A percentile compares a stretch with the other conserved stretches of the same genome.
Evolutionary conservation across 1,140 invertebrate genomes (phyloP).

Genomic region (Chironomus tepperi): DNA sequence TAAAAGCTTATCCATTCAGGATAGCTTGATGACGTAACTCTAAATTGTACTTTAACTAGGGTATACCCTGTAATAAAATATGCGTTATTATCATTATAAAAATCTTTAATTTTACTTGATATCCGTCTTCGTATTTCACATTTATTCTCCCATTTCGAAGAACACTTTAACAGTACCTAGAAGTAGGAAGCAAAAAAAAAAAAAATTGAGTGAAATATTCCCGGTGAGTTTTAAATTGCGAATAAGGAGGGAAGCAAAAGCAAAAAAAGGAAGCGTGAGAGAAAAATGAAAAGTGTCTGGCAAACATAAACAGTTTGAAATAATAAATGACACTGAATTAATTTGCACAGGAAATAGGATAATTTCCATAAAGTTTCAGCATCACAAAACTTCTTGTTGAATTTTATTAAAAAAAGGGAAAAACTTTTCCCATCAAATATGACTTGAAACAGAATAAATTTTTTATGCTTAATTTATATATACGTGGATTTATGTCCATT

Average conservation of each 20-base stretch:
- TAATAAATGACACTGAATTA: slow-evolving; percentile 14
- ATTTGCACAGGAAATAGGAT: slow-evolving; percentile 8
- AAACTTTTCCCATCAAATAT: no score
- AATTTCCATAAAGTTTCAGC: slow-evolving; percentile 13
- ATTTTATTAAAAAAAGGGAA: background rate
- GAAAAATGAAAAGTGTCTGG: background rate
- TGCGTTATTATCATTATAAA: no score
- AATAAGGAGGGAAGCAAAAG: no score
- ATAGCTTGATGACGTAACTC: no score
- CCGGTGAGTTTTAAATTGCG: slow-evolving; percentile 6
- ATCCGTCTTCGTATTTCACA: background rate
- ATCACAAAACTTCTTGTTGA: background rate
- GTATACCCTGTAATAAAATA: no score
- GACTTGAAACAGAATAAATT: background rate
- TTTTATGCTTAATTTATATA: slow-evolving; percentile 15
- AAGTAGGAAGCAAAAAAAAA: background rate
- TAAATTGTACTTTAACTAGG: no score
- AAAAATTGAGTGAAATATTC: background rate
- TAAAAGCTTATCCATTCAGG: no score
- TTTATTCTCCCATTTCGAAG: no score
- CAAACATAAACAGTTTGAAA: slow-evolving; percentile 9
- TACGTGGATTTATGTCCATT: background rate
- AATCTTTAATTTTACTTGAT: background rate
- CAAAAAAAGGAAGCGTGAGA: no score
- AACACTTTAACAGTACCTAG: no score